Evolutionary conservation across 2,888 invertebrate genomes (phyloP).

Genomic region (Agrenia bidenticulata): DNA sequence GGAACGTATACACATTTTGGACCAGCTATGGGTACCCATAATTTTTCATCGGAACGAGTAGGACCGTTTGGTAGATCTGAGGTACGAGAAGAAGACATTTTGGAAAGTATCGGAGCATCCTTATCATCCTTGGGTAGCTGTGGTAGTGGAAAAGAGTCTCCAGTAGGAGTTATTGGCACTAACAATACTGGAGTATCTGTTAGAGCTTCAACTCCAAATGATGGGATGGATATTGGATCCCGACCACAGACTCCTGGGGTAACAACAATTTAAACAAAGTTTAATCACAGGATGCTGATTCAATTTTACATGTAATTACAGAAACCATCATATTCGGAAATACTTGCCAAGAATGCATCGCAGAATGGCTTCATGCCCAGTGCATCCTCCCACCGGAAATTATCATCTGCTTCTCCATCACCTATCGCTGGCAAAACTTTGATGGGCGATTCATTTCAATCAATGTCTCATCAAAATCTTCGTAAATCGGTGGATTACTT

Average conservation of each 20-base stretch:
- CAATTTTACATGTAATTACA: slow-evolving; percentile 25
- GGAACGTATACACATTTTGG: slow-evolving; percentile 53
- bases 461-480: not conserved
- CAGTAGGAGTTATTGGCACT: slow-evolving; percentile 7
- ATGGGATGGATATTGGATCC: slow-evolving; percentile 32
- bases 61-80: slow-evolving; percentile 1
- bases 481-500: slow-evolving; percentile 42
- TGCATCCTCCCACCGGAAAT: slow-evolving; percentile 25
- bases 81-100: not conserved
- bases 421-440: slow-evolving; percentile 26
- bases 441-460: slow-evolving; percentile 9
- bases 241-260: slow-evolving; percentile 46
- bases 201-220: slow-evolving; percentile 39
- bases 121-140: not conserved
- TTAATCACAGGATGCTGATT: too few relatives aligned
- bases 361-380: slow-evolving; percentile 18
- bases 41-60: not conserved
- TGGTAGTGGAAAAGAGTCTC: slow-evolving; percentile 27
- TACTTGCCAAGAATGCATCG: slow-evolving; percentile 43
- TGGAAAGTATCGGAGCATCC: slow-evolving; percentile 6
- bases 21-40: slow-evolving; percentile 13
- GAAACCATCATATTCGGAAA: slow-evolving; percentile 51
- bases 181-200: not conserved
- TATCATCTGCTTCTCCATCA: slow-evolving; percentile 37
- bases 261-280: not conserved